Evolutionary conservation across 2,797 vertebrate genomes (phyloP), one percentile per base, ranked within the genome.

Genomic region (Manis pentadactyla): DNA sequence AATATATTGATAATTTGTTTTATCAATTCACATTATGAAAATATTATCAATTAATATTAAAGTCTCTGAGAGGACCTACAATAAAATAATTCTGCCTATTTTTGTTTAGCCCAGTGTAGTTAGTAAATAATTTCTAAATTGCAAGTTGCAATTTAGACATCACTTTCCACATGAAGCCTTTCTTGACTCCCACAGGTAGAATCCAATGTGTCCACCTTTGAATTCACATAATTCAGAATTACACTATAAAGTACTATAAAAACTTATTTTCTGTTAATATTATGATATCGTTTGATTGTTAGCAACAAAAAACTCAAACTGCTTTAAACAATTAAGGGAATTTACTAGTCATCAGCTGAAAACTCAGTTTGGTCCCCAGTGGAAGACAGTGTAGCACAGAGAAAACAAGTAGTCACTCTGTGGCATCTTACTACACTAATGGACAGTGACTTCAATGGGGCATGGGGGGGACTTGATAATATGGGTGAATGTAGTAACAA

Each of bases 91-190:
- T 89, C 57, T n/a, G n/a, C 63, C 86, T 64, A 64, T 63, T 78
- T 94, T 97, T 91, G 68, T 94, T 95, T 94, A 82, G 68, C 34
- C 79, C 42, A 51, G 57, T 79, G 29, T 83, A 69, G 29, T 94
- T 94, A 84, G 71, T 97, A 79, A 94, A 94, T 91, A 39, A 18
- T 78, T 93, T 86, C 37, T 83, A 94, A 95, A 63, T 95, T 63
- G 29, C 46, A 75, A 81, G 37, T 69, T 94, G 29, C 87, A 94
- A 96, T 96, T 95, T 57, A 95, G 21, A 78, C 53, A 64, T 74
- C 64, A 42, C 66, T 90, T 97, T 94, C 63, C 39, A 71, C 9
- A 39, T 53, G 78, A 93, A 93, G 37, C 19, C 19, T 77, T 93
- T 82, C 42, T 61, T 31, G 49, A 83, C 59, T 89, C n/a, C 78